A percentile compares a stretch with the other conserved stretches of the same genome.
These are phyloP conservation scores for Ariolimax columbianus DNA, from an alignment of 2,888 invertebrate species.

Conservation along the genomic window DNA sequence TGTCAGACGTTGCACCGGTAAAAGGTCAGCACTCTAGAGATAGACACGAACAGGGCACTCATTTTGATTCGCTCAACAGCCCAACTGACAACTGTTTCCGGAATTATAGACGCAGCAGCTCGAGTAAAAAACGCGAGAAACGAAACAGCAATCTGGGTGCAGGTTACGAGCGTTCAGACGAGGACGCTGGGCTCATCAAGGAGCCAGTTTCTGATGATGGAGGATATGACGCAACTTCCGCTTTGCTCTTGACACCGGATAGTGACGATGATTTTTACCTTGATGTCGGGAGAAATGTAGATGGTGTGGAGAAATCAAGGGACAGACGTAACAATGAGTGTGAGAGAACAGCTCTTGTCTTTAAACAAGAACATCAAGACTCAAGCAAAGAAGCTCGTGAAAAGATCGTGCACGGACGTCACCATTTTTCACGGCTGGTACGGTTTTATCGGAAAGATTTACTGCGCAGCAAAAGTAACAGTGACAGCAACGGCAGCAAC, in stretches of 20 bases:
- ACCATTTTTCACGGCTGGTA: slow-evolving; percentile 20
- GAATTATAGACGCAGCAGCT: not conserved
- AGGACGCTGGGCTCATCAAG: not conserved
- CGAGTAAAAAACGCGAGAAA: not conserved
- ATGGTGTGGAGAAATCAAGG: not conserved
- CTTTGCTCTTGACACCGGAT: slow-evolving; percentile 1
- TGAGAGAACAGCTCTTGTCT: slow-evolving; percentile 2
- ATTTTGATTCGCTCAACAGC: not conserved
- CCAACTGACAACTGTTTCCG: not conserved
- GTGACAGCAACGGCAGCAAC: not conserved
- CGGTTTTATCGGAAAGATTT: slow-evolving; percentile 26
- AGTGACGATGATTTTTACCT: slow-evolving; percentile 3
- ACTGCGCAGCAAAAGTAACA: not conserved
- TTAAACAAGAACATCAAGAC: not conserved
- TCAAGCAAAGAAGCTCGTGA: not conserved
- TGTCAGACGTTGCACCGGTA: not conserved
- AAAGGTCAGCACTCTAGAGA: not conserved
- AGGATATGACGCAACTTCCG: slow-evolving; percentile 27
- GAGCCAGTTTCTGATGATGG: slow-evolving; percentile 14
- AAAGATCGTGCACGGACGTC: not conserved
- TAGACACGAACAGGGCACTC: not conserved
- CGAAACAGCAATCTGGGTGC: slow-evolving; percentile 1
- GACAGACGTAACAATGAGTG: slow-evolving; percentile 8
- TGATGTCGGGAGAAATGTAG: not conserved
- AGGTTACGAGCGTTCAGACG: not conserved